These are phyloP conservation scores for Hyposoter didymator DNA, from an alignment of 2,888 invertebrate genomes.

Conservation along the genomic window DNA sequence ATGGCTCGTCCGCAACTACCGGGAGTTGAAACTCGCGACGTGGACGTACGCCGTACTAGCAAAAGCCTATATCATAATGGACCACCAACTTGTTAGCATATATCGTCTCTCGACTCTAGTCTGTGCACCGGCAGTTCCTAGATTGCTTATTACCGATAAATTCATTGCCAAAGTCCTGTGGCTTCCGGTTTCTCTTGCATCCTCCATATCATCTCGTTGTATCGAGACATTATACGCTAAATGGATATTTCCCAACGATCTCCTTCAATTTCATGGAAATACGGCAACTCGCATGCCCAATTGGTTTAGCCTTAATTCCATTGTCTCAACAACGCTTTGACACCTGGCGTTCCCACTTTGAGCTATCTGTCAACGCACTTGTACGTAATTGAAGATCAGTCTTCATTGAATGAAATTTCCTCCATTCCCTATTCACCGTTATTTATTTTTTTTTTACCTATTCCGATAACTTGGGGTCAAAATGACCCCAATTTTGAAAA, in stretches of 20 bases:
- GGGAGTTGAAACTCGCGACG: not conserved
- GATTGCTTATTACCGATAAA: conserved; percentile 61
- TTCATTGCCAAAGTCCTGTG: conserved; percentile 31
- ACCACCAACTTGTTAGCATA: conserved; percentile 60
- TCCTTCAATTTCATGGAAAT: not conserved
- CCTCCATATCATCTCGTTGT: not conserved
- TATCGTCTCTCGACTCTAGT: no score
- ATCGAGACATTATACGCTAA: not conserved
- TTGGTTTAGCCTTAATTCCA: not conserved
- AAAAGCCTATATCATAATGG: conserved; percentile 43
- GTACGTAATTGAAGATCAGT: not conserved
- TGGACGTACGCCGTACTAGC: conserved; percentile 8
- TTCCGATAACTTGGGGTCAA: no score
- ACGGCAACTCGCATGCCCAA: not conserved
- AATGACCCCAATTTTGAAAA: no score
- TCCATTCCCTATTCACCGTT: no score
- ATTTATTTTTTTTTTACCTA: no score
- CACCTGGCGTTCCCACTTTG: not conserved
- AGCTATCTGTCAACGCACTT: not conserved
- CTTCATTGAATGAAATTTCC: not conserved
- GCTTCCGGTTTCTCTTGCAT: not conserved
- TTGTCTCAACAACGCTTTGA: not conserved
- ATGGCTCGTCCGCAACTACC: conserved; percentile 10
- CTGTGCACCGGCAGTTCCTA: not conserved
- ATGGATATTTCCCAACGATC: not conserved